Base-by-base conservation (phyloP, 1,140 invertebrate genomes). In the Helicoverpa armigera region DNA sequence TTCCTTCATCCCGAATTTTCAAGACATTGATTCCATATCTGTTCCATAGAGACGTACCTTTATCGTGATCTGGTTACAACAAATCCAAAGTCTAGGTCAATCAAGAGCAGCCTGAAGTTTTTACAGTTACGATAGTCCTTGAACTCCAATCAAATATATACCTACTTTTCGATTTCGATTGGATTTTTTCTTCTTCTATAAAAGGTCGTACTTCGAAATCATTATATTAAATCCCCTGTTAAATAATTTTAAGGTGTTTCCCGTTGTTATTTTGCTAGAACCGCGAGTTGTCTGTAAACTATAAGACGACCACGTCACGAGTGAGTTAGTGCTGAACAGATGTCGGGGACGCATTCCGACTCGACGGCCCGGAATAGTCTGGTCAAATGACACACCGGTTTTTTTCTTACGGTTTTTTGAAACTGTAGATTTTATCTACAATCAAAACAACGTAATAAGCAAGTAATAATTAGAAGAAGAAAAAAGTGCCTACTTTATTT, bases 321-420 rank as follows among this genome's bases (percentile, higher is more conserved):
- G 80, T 91, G 90, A 92, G 83, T 90, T 92, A 91, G 83, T 87
- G 88, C 75, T 76, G 85, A 85, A 90, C 91, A 92, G 91, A 91
- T 92, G 89, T 81, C 75, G 43, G 58, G 77, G 79, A 83, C 85
- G 77, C 88, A 91, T 91, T 89, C 90, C 90, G 69, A 56, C 79
- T 82, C 63, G 75, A 79, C 82, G 80, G 74, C 78, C 85, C 75
- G 81, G 86, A 90, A 90, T 90, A 90, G 86, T 82, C 73, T 77
- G 60, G 77, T 81, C 81, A 79, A 85, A 85, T 80, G 82, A 85
- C 82, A 85, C 80, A 58, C 58, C 79, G 29, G 31, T 16, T 29
- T 43, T 67, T 77, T 77, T 77, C 29, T 63, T 10, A 1, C 14
- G 7, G n/a, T 69, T 29, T 58, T 12, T 78, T 67, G 12, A 35